These are phyloP conservation scores for Acrocephalus arundinaceus DNA, from an alignment of 2,113 vertebrate genomes.

Conservation along the genomic window DNA sequence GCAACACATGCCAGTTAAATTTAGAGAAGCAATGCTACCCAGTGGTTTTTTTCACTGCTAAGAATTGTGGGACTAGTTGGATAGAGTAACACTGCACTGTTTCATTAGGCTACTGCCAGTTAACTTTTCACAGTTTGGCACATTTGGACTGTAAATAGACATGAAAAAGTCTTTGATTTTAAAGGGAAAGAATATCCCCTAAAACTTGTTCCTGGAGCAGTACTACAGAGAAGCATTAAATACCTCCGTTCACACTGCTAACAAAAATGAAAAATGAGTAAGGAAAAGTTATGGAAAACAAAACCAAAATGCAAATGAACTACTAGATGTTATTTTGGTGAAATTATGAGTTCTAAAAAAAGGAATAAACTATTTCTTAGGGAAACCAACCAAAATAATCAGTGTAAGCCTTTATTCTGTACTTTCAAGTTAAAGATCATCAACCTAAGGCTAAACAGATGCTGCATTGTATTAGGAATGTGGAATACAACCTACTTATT, in stretches of 20 bases:
- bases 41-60: slow-evolving; percentile 67
- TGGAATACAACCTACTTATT: slow-evolving; percentile 67
- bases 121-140: slow-evolving; percentile 89
- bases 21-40: slow-evolving; percentile 67
- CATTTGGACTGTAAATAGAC: slow-evolving; percentile 78
- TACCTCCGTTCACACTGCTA: slow-evolving; percentile 62
- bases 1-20: slow-evolving; percentile 72
- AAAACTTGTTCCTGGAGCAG: slow-evolving; percentile 60
- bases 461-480: slow-evolving; percentile 73
- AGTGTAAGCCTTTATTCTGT: slow-evolving; percentile 70
- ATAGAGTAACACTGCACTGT: slow-evolving; percentile 78
- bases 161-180: slow-evolving; percentile 71
- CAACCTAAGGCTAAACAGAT: slow-evolving; percentile 75
- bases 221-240: slow-evolving; percentile 66
- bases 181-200: slow-evolving; percentile 63
- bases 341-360: slow-evolving; percentile 56
- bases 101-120: slow-evolving; percentile 68
- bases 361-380: slow-evolving; percentile 46
- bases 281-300: slow-evolving; percentile 41
- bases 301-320: slow-evolving; percentile 46
- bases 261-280: slow-evolving; percentile 39
- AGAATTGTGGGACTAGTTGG: slow-evolving; percentile 65
- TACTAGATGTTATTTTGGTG: slow-evolving; percentile 41
- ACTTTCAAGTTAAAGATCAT: slow-evolving; percentile 71
- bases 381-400: slow-evolving; percentile 65